These are phyloP conservation scores for Lepilemur ruficaudatus DNA, from an alignment of 2,797 vertebrate genomes.

Conservation along the genomic window DNA sequence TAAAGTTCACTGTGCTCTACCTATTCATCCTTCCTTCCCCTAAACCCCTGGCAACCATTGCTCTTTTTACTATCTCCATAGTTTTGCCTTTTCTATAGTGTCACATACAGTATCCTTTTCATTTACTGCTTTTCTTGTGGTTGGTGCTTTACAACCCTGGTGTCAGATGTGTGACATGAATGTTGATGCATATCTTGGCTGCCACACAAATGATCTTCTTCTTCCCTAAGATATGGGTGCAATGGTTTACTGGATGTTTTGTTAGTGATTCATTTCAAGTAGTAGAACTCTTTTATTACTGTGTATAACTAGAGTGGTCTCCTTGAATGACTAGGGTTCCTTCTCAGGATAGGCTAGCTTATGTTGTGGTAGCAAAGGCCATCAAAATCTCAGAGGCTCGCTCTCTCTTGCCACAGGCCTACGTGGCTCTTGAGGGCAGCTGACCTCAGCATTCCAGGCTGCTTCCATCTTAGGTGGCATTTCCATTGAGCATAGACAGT, in stretches of 20 bases:
- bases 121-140: neutral
- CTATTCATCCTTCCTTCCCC: no score
- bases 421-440: neutral
- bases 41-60: neutral
- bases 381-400: neutral
- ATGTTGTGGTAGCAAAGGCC: neutral
- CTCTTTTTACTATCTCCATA: neutral
- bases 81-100: neutral
- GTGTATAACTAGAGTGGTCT: neutral
- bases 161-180: neutral
- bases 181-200: neutral
- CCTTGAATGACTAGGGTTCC: neutral
- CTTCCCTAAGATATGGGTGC: no score
- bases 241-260: neutral
- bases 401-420: neutral
- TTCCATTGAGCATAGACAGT: neutral
- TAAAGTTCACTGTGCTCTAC: neutral
- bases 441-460: neutral
- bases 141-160: neutral
- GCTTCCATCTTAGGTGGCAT: neutral
- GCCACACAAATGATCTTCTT: neutral
- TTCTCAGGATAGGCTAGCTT: neutral
- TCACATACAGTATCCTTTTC: neutral
- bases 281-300: neutral
- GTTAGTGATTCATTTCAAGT: neutral